Conservation (phyloP, 2,113 vertebrate genomes). For the Sylvia atricapilla region DNA sequence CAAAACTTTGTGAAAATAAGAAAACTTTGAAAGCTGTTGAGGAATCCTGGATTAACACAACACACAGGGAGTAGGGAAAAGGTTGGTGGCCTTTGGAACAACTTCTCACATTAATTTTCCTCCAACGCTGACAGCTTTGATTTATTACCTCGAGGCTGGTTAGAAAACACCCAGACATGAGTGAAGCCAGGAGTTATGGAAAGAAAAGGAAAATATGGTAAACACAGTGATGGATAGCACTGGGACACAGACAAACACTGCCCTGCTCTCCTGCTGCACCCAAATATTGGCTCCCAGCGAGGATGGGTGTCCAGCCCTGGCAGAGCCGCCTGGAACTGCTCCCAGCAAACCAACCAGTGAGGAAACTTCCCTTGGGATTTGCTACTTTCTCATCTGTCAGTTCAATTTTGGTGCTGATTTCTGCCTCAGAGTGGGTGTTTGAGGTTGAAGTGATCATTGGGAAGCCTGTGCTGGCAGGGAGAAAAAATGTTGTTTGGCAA, state of each 20-base stretch:
- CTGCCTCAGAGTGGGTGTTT: not conserved
- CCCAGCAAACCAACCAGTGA: not conserved
- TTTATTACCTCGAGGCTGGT: conserved; percentile 59
- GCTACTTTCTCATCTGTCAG: not conserved
- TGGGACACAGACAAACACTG: conserved; percentile 6
- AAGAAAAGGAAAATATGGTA: conserved; percentile 51
- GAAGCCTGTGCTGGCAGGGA: not conserved
- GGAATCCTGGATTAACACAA: conserved; percentile 43
- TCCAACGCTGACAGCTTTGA: conserved; percentile 65
- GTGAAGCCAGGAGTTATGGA: conserved; percentile 62
- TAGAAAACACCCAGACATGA: conserved; percentile 67
- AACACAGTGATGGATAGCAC: conserved; percentile 41
- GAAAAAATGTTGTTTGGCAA: not conserved
- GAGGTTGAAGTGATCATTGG: not conserved
- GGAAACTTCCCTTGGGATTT: not conserved
- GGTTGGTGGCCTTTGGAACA: conserved; percentile 68
- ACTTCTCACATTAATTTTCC: conserved; percentile 71
- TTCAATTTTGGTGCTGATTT: not conserved
- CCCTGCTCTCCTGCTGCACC: not conserved
- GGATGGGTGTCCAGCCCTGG: not conserved
- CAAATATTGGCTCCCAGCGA: not conserved
- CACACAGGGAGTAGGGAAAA: not conserved
- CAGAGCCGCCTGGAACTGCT: not conserved
- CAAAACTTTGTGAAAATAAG: conserved; percentile 12
- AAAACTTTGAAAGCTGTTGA: conserved; percentile 29